phyloP scores from a whole-genome alignment of 2,888 invertebrate species.

The Esperia sulphurella region DNA sequence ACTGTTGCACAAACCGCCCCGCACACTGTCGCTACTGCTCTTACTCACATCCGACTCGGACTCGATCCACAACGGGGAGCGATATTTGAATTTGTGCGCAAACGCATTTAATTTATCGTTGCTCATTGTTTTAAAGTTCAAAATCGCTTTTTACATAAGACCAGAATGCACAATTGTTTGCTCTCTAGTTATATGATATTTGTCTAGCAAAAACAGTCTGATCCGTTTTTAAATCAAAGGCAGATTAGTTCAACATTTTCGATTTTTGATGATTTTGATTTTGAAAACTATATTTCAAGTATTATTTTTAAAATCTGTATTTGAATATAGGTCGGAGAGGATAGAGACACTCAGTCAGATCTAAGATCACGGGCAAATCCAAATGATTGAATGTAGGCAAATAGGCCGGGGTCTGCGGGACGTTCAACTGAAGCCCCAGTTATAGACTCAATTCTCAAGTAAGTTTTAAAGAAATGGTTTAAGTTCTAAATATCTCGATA shows the following conservation, averaged over 20 bases:
- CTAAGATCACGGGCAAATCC: constrained; percentile 62
- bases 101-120: constrained; percentile 45
- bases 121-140: constrained; percentile 24
- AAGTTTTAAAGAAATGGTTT: no score
- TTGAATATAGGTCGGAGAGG: not conserved
- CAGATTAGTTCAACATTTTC: no score
- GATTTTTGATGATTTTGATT: no score
- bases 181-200: no score
- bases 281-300: no score
- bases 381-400: constrained; percentile 58
- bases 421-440: constrained; percentile 22
- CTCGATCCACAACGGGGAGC: constrained; percentile 73
- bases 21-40: constrained; percentile 28
- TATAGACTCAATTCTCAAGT: no score
- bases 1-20: constrained; percentile 38
- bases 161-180: not conserved
- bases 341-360: constrained; percentile 19
- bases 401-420: constrained; percentile 39
- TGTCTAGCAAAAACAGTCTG: no score
- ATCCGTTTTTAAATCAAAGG: no score
- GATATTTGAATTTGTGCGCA: constrained; percentile 70
- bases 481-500: no score
- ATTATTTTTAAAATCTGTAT: not conserved
- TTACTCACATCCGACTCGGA: constrained; percentile 63
- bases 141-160: not conserved